A percentile compares a stretch with the other conserved stretches of the same genome.
These are phyloP conservation scores for Unio pictorum DNA, from an alignment of 2,888 invertebrate genomes.

Conservation along the genomic window DNA sequence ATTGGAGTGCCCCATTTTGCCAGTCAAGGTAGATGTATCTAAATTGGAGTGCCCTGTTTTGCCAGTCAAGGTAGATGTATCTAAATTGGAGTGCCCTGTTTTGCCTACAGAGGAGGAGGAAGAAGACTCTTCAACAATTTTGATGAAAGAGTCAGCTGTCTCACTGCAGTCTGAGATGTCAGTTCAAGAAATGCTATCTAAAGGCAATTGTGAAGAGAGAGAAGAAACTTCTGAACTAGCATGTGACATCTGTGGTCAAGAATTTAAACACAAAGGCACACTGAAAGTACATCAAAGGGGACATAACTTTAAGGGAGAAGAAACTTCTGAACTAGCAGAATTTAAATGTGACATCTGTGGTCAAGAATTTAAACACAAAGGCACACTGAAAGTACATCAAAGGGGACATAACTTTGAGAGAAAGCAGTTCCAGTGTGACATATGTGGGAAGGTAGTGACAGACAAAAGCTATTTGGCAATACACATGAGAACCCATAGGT, in stretches of 20 bases:
- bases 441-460: slow-evolving; percentile 6
- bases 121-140: too few species aligned
- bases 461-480: slow-evolving; percentile 4
- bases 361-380: slow-evolving; percentile 6
- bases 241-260: slow-evolving; percentile 4
- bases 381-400: slow-evolving; percentile 8
- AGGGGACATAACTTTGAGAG: slow-evolving; percentile 4
- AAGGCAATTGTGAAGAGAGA: background rate
- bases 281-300: slow-evolving; percentile 6
- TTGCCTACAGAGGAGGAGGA: too few species aligned
- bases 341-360: slow-evolving; percentile 6
- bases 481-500: slow-evolving; percentile 6
- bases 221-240: background rate
- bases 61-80: too few species aligned
- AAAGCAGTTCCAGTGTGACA: slow-evolving; percentile 1
- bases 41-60: too few species aligned
- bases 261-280: slow-evolving; percentile 9
- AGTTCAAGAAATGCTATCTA: too few species aligned
- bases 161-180: too few species aligned
- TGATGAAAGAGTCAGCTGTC: too few species aligned
- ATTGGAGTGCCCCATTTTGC: too few species aligned
- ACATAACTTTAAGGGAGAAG: slow-evolving; percentile 1
- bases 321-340: background rate
- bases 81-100: too few species aligned
- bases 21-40: too few species aligned